These are phyloP conservation scores for Hirundichthys speculiger DNA, from an alignment of 2,113 vertebrate species.

Conservation along the genomic window DNA sequence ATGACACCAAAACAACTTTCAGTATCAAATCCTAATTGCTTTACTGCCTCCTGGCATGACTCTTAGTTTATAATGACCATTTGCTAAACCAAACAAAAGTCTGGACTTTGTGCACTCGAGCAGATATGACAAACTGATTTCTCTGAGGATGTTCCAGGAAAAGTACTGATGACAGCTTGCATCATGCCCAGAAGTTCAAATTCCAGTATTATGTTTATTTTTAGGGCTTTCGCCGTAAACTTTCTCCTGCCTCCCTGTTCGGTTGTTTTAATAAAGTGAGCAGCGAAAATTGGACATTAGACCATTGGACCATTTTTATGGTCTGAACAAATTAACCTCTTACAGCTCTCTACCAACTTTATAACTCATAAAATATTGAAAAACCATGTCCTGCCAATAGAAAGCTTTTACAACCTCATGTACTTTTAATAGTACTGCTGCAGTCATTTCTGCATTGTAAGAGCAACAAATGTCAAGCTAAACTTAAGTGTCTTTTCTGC, in stretches of 20 bases:
- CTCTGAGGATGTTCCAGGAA: slow-evolving; percentile 29
- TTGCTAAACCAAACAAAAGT: slow-evolving; percentile 17
- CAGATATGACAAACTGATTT: slow-evolving; percentile 17
- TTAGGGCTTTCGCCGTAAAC: not conserved
- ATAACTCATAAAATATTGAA: slow-evolving; percentile 37
- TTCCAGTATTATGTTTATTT: not conserved
- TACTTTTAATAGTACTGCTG: not conserved
- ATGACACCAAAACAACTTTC: not conserved
- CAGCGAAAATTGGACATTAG: not conserved
- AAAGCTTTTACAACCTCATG: not conserved
- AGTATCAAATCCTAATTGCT: not conserved
- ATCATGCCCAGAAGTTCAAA: not conserved
- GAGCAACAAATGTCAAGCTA: not conserved
- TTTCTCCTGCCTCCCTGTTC: not conserved
- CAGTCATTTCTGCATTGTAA: not conserved
- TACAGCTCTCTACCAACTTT: slow-evolving; percentile 5
- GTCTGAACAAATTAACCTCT: slow-evolving; percentile 17
- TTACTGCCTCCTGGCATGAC: not conserved
- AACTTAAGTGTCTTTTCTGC: slow-evolving; percentile 5
- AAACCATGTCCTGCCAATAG: slow-evolving; percentile 3
- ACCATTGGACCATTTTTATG: slow-evolving; percentile 11
- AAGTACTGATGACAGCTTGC: not conserved
- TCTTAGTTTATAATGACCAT: not conserved
- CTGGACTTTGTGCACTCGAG: slow-evolving; percentile 13
- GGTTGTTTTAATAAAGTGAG: slow-evolving; percentile 14